Base-by-base conservation (phyloP, 64 coral and sea anemone species). In the Cladopsammia gracilis region DNA sequence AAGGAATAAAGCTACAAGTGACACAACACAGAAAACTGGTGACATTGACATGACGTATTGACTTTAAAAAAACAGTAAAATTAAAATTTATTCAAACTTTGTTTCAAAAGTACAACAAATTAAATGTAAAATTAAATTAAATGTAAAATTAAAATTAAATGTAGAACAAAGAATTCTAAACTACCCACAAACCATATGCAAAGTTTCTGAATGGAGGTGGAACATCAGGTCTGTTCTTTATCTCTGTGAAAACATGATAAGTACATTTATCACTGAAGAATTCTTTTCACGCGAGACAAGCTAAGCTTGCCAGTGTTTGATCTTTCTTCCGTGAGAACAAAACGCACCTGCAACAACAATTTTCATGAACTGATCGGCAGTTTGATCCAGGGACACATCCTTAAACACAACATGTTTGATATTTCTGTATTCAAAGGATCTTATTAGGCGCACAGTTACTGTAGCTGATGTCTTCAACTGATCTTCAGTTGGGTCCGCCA, bases 341-440 rank as follows among this genome's bases (percentile, higher is more conserved):
- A 52, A 82, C 43, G 81, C 54, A 99, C 98, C 98, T 78, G 91
- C 19, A 59, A 23, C 53, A 11, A 96, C 88, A 34, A 88, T 58
- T 11, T 75, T 53, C 77, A 88, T 96, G 44, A 99, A 99, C 3
- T 96, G 51, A 9, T 95, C 59, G 15, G 86, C 75, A n/a, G 88
- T 88, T 84, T 94, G 95, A 62, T 96, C 76, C 24, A 99, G 62
- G 80, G 83, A 23, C 25, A 99, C 94, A 9, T 76, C 64, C 15
- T 94, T 91, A 24, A 94, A 88, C 19, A 94, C 88, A 18, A 99
- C 82, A 47, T 88, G 46, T 75, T 96, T 99, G 49, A 99, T 93
- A 84, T 86, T 99, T 78, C 98, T 90, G 64, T 99, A 94, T 77
- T 99, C 94, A 89, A 99, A 99, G 16, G 98, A 99, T 46, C 98